Conservation (phyloP, 1,140 invertebrate species). For the Lepeophtheirus salmonis region DNA sequence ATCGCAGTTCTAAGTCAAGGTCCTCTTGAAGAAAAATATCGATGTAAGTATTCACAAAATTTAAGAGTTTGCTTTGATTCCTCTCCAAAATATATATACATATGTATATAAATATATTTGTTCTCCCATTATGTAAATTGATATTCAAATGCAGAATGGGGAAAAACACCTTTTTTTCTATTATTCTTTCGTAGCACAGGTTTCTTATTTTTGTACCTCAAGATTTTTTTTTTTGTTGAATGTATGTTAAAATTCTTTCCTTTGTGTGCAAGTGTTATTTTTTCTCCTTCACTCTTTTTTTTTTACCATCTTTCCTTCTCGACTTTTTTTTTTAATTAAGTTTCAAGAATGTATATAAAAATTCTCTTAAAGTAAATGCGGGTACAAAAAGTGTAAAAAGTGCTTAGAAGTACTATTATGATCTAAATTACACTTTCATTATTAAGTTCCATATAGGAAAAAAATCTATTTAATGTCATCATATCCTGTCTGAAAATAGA, state of each 20-base stretch:
- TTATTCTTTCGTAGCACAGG: no score
- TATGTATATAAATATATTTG: no score
- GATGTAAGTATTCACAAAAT: constrained; percentile 12
- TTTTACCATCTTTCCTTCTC: not conserved
- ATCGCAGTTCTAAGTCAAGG: constrained; percentile 74
- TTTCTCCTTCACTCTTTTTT: not conserved
- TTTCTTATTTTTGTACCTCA: no score
- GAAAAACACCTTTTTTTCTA: no score
- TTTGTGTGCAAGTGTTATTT: not conserved
- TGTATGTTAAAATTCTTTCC: no score
- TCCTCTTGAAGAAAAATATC: constrained; percentile 93
- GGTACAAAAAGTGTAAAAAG: not conserved
- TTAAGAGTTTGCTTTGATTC: not conserved
- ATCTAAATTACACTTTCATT: not conserved
- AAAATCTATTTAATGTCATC: not conserved
- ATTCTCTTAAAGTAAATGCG: not conserved
- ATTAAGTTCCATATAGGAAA: not conserved
- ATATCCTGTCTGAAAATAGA: not conserved
- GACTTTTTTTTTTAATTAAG: not conserved
- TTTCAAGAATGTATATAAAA: not conserved
- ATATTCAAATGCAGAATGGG: no score
- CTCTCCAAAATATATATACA: no score
- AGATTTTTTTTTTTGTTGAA: not conserved
- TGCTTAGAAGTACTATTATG: not conserved
- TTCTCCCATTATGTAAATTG: no score